These are phyloP conservation scores for Exocentrus adspersus DNA, from an alignment of 2,888 invertebrate species.

Conservation along the genomic window DNA sequence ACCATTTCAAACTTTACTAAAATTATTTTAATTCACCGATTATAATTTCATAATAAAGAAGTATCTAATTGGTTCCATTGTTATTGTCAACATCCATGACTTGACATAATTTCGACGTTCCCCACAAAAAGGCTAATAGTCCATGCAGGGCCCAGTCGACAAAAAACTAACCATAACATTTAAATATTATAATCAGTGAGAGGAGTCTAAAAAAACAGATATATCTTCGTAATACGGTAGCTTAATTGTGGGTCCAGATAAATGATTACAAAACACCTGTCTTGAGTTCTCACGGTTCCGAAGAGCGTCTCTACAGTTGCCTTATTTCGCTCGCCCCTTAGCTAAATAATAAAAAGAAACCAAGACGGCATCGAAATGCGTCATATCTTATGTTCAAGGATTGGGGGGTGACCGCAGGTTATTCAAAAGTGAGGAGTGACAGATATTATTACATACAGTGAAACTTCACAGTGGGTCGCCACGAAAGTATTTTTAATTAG, in stretches of 20 bases:
- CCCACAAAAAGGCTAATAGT: slow-evolving; percentile 15
- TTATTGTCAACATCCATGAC: slow-evolving; percentile 18
- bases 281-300: slow-evolving; percentile 58
- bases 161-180: slow-evolving; percentile 30
- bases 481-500: not conserved
- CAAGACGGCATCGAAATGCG: slow-evolving; percentile 40
- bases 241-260: slow-evolving; percentile 59
- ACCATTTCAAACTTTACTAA: too few species aligned
- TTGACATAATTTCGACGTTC: slow-evolving; percentile 11
- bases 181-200: slow-evolving; percentile 42
- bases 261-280: slow-evolving; percentile 61
- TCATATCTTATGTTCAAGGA: slow-evolving; percentile 36
- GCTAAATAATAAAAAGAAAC: slow-evolving; percentile 42
- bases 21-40: too few species aligned
- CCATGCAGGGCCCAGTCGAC: not conserved
- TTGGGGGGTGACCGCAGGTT: slow-evolving; percentile 28
- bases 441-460: not conserved
- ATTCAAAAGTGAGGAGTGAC: not conserved
- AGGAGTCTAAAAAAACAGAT: slow-evolving; percentile 40
- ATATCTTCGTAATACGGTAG: slow-evolving; percentile 58
- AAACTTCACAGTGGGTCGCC: not conserved
- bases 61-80: not conserved
- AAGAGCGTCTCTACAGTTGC: slow-evolving; percentile 39
- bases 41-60: too few species aligned
- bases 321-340: slow-evolving; percentile 46